A percentile compares a stretch with the other conserved stretches of the same genome.
phyloP scores from a whole-genome alignment of 2,113 vertebrate genomes.

The Apeltes quadracus region DNA sequence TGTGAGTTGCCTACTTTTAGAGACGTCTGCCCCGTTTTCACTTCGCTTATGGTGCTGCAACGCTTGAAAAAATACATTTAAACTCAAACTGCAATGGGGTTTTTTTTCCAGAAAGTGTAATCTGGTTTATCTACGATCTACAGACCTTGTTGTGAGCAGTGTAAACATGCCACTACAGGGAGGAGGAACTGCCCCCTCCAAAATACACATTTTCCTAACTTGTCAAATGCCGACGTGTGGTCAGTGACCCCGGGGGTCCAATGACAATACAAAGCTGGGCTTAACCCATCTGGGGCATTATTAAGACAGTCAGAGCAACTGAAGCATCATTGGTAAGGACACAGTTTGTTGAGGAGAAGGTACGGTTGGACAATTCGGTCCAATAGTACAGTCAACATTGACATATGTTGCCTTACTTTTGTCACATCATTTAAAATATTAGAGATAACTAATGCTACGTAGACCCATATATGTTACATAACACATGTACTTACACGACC shows the following conservation, averaged over 20 bases:
- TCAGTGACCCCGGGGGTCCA: not conserved
- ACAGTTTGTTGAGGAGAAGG: not conserved
- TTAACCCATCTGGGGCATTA: not conserved
- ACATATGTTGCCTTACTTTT: not conserved
- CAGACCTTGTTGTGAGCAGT: not conserved
- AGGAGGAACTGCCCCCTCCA: not conserved
- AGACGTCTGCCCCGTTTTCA: not conserved
- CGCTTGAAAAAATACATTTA: not conserved
- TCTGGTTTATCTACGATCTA: not conserved
- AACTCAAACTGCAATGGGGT: not conserved
- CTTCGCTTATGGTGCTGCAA: not conserved
- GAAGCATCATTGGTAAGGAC: not conserved
- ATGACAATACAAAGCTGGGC: not conserved
- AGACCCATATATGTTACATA: not conserved
- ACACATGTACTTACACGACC: not conserved
- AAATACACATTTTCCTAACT: not conserved
- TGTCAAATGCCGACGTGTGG: not conserved
- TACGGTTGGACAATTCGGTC: not conserved
- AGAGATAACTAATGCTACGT: not conserved
- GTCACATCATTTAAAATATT: not conserved
- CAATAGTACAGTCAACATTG: not conserved
- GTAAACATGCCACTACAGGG: not conserved
- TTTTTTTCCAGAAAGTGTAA: not conserved
- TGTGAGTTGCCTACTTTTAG: not conserved
- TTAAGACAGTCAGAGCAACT: not conserved